Evolutionary conservation across 2,797 vertebrate genomes (phyloP).

Genomic region (Phalanger gymnotis): DNA sequence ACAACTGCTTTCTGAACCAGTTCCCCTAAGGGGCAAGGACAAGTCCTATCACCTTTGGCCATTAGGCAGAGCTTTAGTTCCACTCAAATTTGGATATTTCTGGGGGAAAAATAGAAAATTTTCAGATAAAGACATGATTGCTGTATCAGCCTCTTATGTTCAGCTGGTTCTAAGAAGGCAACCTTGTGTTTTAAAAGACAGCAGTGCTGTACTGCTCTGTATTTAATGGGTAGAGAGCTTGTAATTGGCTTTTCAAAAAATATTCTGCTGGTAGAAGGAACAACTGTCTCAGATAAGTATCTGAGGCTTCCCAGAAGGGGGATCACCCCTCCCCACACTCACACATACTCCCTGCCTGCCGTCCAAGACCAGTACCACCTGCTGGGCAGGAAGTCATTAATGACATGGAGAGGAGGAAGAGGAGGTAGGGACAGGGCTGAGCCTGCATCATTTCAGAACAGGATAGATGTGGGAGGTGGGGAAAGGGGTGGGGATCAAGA

Average conservation of each 20-base stretch:
- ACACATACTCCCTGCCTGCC: not conserved
- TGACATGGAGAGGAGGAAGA: not conserved
- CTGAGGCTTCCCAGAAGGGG: not conserved
- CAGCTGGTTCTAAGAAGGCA: not conserved
- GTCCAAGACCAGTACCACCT: not conserved
- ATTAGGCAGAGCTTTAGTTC: not conserved
- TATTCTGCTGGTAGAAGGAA: not conserved
- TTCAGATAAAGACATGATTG: not conserved
- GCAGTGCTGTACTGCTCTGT: not conserved
- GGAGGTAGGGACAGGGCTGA: not conserved
- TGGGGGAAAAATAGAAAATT: not conserved
- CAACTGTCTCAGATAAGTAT: not conserved
- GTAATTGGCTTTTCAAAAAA: not conserved
- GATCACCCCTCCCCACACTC: not conserved
- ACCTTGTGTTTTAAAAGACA: not conserved
- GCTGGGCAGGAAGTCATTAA: not conserved
- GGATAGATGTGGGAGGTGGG: too few species aligned
- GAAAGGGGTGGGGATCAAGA: too few species aligned
- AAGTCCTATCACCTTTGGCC: not conserved
- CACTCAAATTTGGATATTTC: not conserved
- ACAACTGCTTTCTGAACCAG: too few species aligned
- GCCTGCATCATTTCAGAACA: not conserved
- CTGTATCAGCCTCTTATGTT: not conserved
- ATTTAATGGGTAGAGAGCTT: not conserved
- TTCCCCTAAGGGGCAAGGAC: too few species aligned